These are phyloP conservation scores for Gadus macrocephalus DNA, from an alignment of 2,113 vertebrate genomes.

Conservation along the genomic window DNA sequence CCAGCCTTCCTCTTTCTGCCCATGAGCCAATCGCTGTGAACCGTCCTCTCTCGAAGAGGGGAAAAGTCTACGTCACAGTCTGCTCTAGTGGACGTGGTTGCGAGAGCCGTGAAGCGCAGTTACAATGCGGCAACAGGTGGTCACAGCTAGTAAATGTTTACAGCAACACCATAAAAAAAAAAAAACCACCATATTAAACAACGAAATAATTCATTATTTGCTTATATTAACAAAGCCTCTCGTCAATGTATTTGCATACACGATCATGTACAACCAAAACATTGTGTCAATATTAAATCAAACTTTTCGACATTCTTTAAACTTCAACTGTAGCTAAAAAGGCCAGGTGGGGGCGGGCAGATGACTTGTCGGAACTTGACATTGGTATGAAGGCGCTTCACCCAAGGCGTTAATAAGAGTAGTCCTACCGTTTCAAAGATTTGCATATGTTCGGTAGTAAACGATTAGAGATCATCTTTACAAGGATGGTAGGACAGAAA, in stretches of 20 bases:
- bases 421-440: not conserved
- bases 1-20: not conserved
- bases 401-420: slow-evolving; percentile 29
- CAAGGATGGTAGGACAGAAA: too few relatives aligned
- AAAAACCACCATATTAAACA: not conserved
- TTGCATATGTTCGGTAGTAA: too few relatives aligned
- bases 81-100: slow-evolving; percentile 47
- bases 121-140: slow-evolving; percentile 55
- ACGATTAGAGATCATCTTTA: too few relatives aligned
- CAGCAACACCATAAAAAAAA: slow-evolving; percentile 14
- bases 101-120: slow-evolving; percentile 10
- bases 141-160: not conserved
- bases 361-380: slow-evolving; percentile 46
- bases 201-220: too few relatives aligned
- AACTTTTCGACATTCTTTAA: too few relatives aligned
- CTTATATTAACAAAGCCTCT: too few relatives aligned
- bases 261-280: too few relatives aligned
- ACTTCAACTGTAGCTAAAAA: too few relatives aligned
- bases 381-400: slow-evolving; percentile 25
- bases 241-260: too few relatives aligned
- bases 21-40: slow-evolving; percentile 44
- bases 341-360: slow-evolving; percentile 14
- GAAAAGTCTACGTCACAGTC: slow-evolving; percentile 25
- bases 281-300: too few relatives aligned
- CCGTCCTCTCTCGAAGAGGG: slow-evolving; percentile 16